Conservation (phyloP, 1,140 invertebrate genomes). For the Anoplolepis gracilipes region DNA sequence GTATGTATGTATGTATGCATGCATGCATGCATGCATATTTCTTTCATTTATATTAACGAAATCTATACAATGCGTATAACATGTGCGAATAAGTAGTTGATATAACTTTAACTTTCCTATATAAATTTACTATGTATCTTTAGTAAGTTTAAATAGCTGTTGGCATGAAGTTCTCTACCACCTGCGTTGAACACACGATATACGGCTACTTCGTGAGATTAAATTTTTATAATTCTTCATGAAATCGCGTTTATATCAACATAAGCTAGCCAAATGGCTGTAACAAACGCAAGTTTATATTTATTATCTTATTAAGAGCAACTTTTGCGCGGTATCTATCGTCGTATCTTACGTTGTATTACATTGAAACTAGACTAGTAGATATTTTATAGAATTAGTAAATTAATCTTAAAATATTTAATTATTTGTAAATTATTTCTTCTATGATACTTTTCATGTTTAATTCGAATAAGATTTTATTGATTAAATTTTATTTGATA, state of each 20-base stretch:
- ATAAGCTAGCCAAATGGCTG: constrained; percentile 54
- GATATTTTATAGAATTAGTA: neutral
- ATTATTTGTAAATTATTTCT: too few species aligned
- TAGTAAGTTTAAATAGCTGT: constrained; percentile 11
- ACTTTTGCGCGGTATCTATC: constrained; percentile 33
- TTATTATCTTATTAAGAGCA: constrained; percentile 62
- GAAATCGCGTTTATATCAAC: neutral
- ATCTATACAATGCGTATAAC: neutral
- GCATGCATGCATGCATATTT: neutral
- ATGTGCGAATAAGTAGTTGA: neutral
- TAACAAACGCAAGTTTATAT: constrained; percentile 42
- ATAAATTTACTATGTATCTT: neutral
- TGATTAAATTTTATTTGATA: neutral
- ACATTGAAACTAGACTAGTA: neutral
- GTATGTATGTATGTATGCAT: too few species aligned
- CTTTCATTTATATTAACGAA: neutral
- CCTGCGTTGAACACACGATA: neutral
- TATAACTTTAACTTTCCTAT: constrained; percentile 3
- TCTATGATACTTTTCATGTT: neutral
- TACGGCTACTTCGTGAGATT: neutral
- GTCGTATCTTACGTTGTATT: neutral
- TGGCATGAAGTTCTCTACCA: constrained; percentile 20
- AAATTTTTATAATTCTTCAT: neutral
- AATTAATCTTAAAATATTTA: too few species aligned
- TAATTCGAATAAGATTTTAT: neutral